A percentile compares a stretch with the other conserved stretches of the same genome.
Evolutionary conservation across 2,797 vertebrate species (phyloP).

Genomic region (Cephalopachus bancanus): DNA sequence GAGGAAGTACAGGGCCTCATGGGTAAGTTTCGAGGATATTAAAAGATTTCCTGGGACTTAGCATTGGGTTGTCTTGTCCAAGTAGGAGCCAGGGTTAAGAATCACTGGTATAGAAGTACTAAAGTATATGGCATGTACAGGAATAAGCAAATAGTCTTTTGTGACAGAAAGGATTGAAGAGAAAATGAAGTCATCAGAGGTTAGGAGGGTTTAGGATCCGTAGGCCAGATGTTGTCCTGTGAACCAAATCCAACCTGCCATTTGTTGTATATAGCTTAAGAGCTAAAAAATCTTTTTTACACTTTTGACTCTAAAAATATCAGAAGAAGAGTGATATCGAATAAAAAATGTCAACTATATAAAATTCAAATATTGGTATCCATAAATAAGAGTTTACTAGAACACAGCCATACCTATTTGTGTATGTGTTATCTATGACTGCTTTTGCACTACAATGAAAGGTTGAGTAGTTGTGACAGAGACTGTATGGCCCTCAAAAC

Average conservation of each 20-base stretch:
- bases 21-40: background rate
- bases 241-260: background rate
- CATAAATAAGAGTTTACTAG: background rate
- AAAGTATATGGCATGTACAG: background rate
- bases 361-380: background rate
- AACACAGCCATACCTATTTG: background rate
- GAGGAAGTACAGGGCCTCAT: background rate
- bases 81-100: background rate
- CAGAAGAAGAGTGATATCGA: background rate
- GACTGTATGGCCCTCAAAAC: background rate
- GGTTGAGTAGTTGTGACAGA: background rate
- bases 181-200: background rate
- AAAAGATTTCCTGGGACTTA: background rate
- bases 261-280: background rate
- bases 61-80: background rate
- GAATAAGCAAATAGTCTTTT: background rate
- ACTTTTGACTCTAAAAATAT: conserved; percentile 21
- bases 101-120: background rate
- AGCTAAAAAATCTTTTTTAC: background rate
- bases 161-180: background rate
- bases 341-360: background rate
- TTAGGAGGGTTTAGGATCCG: background rate
- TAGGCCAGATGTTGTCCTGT: background rate
- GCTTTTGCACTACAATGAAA: background rate
- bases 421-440: background rate